phyloP scores from a whole-genome alignment of 2,888 invertebrate species.

The Cactoblastis cactorum region DNA sequence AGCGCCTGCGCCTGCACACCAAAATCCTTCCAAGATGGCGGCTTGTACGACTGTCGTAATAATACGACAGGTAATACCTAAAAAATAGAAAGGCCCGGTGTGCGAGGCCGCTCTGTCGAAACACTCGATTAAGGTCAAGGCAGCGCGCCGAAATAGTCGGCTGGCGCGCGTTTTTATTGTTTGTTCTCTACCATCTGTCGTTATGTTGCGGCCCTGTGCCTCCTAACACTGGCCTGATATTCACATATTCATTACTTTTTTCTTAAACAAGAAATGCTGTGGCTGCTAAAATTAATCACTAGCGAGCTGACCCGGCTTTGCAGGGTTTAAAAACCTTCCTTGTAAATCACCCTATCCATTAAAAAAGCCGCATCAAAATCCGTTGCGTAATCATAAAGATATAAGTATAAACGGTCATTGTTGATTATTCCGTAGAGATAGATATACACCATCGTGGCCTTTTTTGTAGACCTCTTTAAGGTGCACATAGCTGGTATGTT shows the following conservation, averaged over 20 bases:
- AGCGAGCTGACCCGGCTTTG: no score
- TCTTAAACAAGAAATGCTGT: not conserved
- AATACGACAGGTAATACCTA: slow-evolving; percentile 79
- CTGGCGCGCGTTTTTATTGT: slow-evolving; percentile 76
- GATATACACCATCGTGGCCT: no score
- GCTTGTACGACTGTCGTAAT: slow-evolving; percentile 72
- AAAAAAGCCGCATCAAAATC: no score
- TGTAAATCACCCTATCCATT: no score
- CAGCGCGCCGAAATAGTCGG: slow-evolving; percentile 77
- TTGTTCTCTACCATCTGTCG: slow-evolving; percentile 77
- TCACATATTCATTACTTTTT: not conserved
- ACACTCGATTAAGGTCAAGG: slow-evolving; percentile 77
- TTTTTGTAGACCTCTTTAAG: no score
- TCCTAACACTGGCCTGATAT: slow-evolving; percentile 22
- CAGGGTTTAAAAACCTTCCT: no score
- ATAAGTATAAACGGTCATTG: no score
- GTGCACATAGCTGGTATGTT: not conserved
- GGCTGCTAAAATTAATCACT: no score
- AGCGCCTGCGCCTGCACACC: slow-evolving; percentile 50
- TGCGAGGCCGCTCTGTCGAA: slow-evolving; percentile 78
- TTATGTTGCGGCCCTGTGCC: slow-evolving; percentile 57
- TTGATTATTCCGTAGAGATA: no score
- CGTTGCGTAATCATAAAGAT: no score
- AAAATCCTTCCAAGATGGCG: slow-evolving; percentile 69
- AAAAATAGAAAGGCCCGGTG: slow-evolving; percentile 80